Percentiles rank a stretch among this genome's conserved stretches.
These are phyloP conservation scores for Ictalurus punctatus DNA, from an alignment of 2,113 vertebrate genomes.

Conservation along the genomic window DNA sequence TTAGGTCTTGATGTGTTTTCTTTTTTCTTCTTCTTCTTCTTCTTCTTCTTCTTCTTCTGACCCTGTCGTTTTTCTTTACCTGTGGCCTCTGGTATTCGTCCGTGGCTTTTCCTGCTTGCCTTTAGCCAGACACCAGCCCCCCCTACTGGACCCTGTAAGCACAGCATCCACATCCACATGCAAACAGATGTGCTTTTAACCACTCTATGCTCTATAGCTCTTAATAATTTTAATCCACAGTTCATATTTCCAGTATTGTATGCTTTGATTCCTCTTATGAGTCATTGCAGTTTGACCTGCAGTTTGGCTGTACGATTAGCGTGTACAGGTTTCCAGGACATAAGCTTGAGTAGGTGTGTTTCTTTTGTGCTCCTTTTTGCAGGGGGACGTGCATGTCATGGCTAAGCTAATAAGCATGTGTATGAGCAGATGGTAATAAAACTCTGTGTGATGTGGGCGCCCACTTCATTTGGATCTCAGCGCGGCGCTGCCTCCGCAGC, in stretches of 20 bases:
- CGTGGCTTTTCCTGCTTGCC: not conserved
- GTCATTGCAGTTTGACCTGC: conserved; percentile 19
- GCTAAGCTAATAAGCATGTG: conserved; percentile 50
- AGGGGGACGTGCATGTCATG: conserved; percentile 45
- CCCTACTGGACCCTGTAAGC: conserved; percentile 44
- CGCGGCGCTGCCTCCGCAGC: conserved; percentile 36
- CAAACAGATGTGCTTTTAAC: not conserved
- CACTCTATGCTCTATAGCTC: not conserved
- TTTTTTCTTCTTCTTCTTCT: not conserved
- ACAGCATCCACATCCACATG: conserved; percentile 27
- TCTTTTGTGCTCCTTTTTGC: conserved; percentile 26
- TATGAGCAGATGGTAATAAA: conserved; percentile 54
- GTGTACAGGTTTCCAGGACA: not conserved
- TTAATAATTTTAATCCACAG: not conserved
- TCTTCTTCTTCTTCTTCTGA: too few relatives aligned
- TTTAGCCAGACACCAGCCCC: conserved; percentile 50
- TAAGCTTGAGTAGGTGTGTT: conserved; percentile 23
- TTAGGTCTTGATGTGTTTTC: not conserved
- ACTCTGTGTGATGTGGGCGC: conserved; percentile 49
- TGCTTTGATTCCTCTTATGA: not conserved
- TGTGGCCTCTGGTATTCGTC: not conserved
- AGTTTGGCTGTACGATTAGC: not conserved
- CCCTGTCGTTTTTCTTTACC: not conserved
- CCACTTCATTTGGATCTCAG: conserved; percentile 53
- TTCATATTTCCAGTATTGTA: not conserved